Conservation (phyloP, 2,888 invertebrate species). For the Epinotia demarniana region DNA sequence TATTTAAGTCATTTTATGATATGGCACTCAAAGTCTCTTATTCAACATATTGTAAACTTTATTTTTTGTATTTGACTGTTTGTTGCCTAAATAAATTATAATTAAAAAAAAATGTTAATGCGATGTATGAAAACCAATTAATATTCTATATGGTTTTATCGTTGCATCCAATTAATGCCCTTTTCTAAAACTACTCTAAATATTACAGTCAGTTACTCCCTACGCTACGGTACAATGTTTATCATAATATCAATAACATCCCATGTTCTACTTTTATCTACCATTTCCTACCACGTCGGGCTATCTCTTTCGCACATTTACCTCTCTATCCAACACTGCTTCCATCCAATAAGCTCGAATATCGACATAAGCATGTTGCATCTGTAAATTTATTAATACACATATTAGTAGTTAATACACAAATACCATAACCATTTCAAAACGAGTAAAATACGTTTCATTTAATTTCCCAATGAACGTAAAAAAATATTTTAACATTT, state of each 20-base stretch:
- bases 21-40: too few relatives aligned
- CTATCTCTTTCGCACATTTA: conserved; percentile 84
- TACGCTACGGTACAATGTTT: not conserved
- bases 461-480: too few relatives aligned
- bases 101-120: too few relatives aligned
- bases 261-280: conserved; percentile 3
- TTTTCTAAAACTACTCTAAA: not conserved
- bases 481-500: too few relatives aligned
- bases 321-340: conserved; percentile 86
- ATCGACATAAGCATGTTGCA: conserved; percentile 85
- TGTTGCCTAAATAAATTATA: too few relatives aligned
- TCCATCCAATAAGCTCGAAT: conserved; percentile 85
- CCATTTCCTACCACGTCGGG: conserved; percentile 54
- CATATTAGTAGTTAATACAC: conserved; percentile 64
- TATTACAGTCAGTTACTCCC: not conserved
- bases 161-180: too few relatives aligned
- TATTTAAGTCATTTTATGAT: too few relatives aligned
- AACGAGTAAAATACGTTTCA: not conserved
- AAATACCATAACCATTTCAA: conserved; percentile 45
- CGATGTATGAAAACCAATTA: not conserved
- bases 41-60: too few relatives aligned
- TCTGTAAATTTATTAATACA: conserved; percentile 72
- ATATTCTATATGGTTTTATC: not conserved
- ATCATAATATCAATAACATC: not conserved
- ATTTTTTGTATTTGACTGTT: too few relatives aligned